Conservation (phyloP, 1,140 invertebrate species). For the Papilio xuthus region DNA sequence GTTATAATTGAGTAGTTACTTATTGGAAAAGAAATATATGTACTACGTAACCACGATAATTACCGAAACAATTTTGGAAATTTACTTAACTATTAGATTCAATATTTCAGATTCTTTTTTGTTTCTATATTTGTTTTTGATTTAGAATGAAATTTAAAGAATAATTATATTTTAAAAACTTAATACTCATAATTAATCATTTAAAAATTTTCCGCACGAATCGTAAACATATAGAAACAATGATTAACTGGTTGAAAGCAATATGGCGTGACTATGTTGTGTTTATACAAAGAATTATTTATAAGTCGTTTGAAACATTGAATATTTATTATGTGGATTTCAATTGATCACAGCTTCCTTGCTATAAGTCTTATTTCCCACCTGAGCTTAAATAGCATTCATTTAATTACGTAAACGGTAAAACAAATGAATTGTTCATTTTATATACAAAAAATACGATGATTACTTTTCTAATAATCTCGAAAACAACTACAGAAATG, state of each 20-base stretch:
- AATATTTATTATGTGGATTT: neutral
- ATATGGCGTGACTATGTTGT: neutral
- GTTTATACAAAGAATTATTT: neutral
- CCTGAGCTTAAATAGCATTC: neutral
- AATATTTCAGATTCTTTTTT: too few relatives aligned
- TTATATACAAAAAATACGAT: too few relatives aligned
- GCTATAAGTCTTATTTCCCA: neutral
- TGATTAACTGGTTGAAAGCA: neutral
- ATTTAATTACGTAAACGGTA: neutral
- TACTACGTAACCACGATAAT: too few relatives aligned
- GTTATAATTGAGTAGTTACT: too few relatives aligned
- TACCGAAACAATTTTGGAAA: neutral
- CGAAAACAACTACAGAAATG: too few relatives aligned
- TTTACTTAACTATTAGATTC: neutral
- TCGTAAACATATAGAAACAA: neutral
- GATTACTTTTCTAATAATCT: too few relatives aligned
- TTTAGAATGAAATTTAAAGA: too few relatives aligned
- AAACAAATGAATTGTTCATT: too few relatives aligned
- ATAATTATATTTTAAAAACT: slow-evolving; percentile 10
- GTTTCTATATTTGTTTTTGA: too few relatives aligned
- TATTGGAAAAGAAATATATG: too few relatives aligned
- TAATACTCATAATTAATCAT: slow-evolving; percentile 19
- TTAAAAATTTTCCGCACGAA: neutral
- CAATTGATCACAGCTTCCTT: neutral
- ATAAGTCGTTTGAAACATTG: neutral